Base-by-base conservation (phyloP, 2,113 vertebrate genomes). In the Scortum barcoo region DNA sequence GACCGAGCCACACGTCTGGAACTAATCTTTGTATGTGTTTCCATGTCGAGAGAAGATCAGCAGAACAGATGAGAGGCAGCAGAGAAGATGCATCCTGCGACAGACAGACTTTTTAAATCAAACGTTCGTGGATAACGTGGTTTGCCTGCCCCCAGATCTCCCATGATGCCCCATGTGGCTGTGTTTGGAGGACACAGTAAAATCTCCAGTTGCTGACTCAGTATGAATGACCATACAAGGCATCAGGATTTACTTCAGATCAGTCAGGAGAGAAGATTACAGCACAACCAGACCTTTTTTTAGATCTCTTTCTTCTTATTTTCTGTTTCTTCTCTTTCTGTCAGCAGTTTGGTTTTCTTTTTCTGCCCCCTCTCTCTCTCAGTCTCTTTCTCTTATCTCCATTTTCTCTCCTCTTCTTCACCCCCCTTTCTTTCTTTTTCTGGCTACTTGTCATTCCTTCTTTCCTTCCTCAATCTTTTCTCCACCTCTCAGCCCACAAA, bases 221-320 rank as follows among this genome's bases (percentile, higher is more conserved):
- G 60, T 74, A 22, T 69, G 14, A 83, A 76, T 89, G 85, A 82
- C 90, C 88, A 78, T 90, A 92, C 80, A 90, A 90, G 88, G 86
- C 67, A 22, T 69, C 48, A 5, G 74, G 77, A 61, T 72, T 80
- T 33, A 62, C 72, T 78, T 82, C 54, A 82, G 20, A 77, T 85
- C 66, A 66, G 72, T 46, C 28, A 40, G 63, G 0, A 40, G 33
- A 73, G 60, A 75, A 69, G 80, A 88, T 87, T 79, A 78, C 22
- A 76, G 78, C 3, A 36, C 50, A 48, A 2, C 54, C 33, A 13
- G 54, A 75, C 26, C 69, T n/a, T 0, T 20, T 20, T 68, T 63
- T 10, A 61, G 44, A 65, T 70, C 12, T 60, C 48, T 48, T 36
- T 76, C 57, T 74, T 62, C 48, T 62, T 72, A 46, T 67, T 58